Percentiles rank a stretch among this genome's conserved stretches.
Evolutionary conservation across 2,797 vertebrate genomes (phyloP).

Genomic region (Rhinophrynus dorsalis): DNA sequence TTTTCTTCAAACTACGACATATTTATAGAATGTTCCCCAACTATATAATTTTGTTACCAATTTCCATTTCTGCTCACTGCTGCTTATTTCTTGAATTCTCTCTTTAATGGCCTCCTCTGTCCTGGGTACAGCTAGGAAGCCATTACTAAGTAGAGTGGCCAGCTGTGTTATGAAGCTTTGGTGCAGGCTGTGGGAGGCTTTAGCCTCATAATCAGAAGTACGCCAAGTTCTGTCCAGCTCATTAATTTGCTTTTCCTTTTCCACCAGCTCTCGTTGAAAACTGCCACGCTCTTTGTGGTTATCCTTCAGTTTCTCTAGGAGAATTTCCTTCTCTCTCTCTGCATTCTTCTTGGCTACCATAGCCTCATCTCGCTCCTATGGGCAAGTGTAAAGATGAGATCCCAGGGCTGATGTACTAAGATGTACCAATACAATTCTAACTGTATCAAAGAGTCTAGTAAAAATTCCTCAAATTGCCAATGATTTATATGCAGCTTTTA

Average conservation of each 20-base stretch:
- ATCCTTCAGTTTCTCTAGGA: conserved; percentile 47
- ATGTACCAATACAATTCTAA: no score
- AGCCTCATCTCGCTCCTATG: conserved; percentile 51
- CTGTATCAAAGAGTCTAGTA: no score
- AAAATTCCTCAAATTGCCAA: no score
- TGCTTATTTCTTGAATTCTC: conserved; percentile 42
- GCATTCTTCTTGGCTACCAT: conserved; percentile 34
- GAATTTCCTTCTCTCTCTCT: conserved; percentile 47
- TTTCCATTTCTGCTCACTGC: conserved; percentile 50
- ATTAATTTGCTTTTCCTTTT: conserved; percentile 28
- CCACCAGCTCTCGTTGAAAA: conserved; percentile 50
- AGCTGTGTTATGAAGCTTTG: conserved; percentile 49
- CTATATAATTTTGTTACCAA: conserved; percentile 24
- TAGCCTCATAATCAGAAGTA: conserved; percentile 43
- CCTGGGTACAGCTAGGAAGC: conserved; percentile 16
- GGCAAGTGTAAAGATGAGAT: background rate
- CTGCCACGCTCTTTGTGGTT: conserved; percentile 51
- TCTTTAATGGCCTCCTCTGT: conserved; percentile 46
- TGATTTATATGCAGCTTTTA: no score
- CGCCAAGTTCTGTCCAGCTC: conserved; percentile 22
- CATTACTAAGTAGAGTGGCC: conserved; percentile 49
- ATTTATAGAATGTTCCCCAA: background rate
- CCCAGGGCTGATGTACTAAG: no score
- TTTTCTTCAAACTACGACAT: no score
- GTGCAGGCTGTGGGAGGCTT: conserved; percentile 27